Base-by-base conservation (phyloP, 2,113 vertebrate species). In the Notarius lentiginosus region DNA sequence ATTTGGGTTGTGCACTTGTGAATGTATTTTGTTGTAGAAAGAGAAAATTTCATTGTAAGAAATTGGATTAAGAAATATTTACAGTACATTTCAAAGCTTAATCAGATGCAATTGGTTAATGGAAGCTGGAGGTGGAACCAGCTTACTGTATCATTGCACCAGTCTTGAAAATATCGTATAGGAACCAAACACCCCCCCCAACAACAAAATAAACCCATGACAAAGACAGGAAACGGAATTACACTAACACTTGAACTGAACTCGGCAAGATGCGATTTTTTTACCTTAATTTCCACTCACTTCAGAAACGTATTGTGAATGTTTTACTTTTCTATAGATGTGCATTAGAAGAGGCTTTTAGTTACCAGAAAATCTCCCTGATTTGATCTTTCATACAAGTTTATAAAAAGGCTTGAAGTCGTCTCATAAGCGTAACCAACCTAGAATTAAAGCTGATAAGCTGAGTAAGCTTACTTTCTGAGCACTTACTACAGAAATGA, bases 61-160 rank as follows among this genome's bases (percentile, higher is more conserved):
- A 90, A 88, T 81, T 72, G 65, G 68, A 68, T 86, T 85, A 88
- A 88, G 70, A 91, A 91, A 89, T 91, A 91, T 90, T 82, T 89
- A 90, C 90, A 91, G 70, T 88, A 86, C 84, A 87, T 77, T 85
- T 88, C 11, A 85, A 73, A 12, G 41, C 80, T 88, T 65, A 84
- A 84, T 84, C 85, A 82, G 88, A 79, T 77, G 60, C 53, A 79
- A 84, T 80, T 51, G 66, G 81, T 27, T 53, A 72, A 41, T 60
- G 81, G 47, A 85, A 63, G 61, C 55, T 83, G 82, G 70, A 14
- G 34, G 47, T 85, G 24, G 61, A 80, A 72, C 66, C 65, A 83
- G 79, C 55, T 77, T 82, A 63, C 79, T 89, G 82, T 86, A 82
- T 66, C 68, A 81, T 20, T 84, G 72, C 82, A 83, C 80, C 87